These are phyloP conservation scores for Akabosia matsudoensis DNA, from an alignment of 1,140 invertebrate genomes.

Conservation along the genomic window DNA sequence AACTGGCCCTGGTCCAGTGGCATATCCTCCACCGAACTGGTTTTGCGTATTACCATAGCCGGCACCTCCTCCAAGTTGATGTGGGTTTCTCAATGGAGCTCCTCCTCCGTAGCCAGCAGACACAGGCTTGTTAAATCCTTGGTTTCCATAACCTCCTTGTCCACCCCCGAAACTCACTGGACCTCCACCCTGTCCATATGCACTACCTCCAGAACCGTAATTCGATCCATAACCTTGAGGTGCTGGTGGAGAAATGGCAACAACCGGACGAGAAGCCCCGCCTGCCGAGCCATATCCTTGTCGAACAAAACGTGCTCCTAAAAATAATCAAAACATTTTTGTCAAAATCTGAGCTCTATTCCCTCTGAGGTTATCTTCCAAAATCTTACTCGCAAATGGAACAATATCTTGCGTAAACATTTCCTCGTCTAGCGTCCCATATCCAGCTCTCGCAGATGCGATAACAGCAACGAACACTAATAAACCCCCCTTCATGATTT, in stretches of 20 bases:
- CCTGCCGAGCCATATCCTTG: background rate
- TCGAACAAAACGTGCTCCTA: background rate
- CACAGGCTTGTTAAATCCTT: background rate
- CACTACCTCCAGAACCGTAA: too few species aligned
- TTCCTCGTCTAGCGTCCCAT: background rate
- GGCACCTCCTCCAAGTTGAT: background rate
- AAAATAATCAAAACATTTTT: background rate
- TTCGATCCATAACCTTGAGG: background rate
- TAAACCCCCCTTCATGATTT: background rate
- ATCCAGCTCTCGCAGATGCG: background rate
- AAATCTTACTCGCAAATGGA: slow-evolving; percentile 1
- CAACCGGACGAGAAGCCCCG: too few species aligned
- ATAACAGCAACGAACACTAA: background rate
- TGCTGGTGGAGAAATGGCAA: background rate
- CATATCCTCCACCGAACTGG: background rate
- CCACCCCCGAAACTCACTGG: background rate
- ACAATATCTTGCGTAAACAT: background rate
- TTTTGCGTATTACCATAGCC: too few species aligned
- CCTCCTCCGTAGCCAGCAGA: background rate
- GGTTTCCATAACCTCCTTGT: background rate
- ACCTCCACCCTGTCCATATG: background rate
- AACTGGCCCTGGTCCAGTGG: background rate
- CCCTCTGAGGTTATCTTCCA: background rate
- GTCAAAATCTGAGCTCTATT: background rate
- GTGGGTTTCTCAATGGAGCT: background rate